phyloP scores from a whole-genome alignment of 2,888 invertebrate species.

The Neoitamus cyanurus region DNA sequence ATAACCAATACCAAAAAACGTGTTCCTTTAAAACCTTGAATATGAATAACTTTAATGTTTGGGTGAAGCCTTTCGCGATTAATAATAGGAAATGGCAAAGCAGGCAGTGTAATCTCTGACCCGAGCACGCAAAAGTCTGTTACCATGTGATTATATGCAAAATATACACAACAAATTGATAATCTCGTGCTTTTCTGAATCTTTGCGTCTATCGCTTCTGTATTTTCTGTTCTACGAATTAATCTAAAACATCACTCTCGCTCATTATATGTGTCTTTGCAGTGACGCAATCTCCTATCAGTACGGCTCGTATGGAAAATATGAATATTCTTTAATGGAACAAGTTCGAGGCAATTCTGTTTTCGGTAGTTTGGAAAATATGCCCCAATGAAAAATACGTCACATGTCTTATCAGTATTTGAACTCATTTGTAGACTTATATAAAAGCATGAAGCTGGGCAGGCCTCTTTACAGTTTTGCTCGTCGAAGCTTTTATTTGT shows the following conservation, averaged over 20 bases:
- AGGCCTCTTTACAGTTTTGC: conserved; percentile 8
- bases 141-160: background rate
- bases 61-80: background rate
- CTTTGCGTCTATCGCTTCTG: conserved; percentile 2
- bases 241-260: background rate
- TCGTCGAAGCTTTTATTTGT: background rate
- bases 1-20: background rate
- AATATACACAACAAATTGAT: background rate
- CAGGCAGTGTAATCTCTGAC: background rate
- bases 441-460: conserved; percentile 17
- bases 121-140: background rate
- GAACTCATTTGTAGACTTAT: background rate
- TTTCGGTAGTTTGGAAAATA: background rate
- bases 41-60: background rate
- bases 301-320: conserved; percentile 18
- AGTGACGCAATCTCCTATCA: conserved; percentile 13
- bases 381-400: conserved; percentile 26
- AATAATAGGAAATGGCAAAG: background rate
- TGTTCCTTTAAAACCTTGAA: background rate
- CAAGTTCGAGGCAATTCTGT: background rate
- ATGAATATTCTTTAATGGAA: background rate
- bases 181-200: conserved; percentile 19
- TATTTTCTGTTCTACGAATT: background rate
- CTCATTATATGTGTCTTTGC: background rate
- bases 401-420: conserved; percentile 11